Evolutionary conservation across 2,797 vertebrate species (phyloP).

Genomic region (Nasua narica): DNA sequence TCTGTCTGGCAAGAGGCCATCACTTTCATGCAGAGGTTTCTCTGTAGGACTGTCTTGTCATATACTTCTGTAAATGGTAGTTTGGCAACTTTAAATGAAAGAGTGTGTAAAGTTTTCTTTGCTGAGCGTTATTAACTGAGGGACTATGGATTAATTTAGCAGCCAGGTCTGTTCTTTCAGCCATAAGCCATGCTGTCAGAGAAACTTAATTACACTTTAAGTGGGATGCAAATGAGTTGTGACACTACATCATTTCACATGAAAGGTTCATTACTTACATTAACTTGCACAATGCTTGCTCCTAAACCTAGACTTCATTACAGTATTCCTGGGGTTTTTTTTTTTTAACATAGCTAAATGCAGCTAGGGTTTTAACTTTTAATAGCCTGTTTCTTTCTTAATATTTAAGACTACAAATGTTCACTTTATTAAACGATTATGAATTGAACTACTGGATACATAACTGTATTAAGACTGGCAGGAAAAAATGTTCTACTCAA

Average conservation of each 20-base stretch:
- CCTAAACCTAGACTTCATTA: constrained; percentile 77
- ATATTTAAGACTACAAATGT: constrained; percentile 71
- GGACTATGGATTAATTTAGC: constrained; percentile 87
- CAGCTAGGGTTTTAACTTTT: constrained; percentile 75
- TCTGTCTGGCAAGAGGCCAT: neutral
- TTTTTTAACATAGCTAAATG: constrained; percentile 71
- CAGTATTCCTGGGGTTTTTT: constrained; percentile 72
- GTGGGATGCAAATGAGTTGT: constrained; percentile 90
- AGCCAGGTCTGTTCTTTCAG: constrained; percentile 86
- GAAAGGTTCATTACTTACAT: constrained; percentile 89
- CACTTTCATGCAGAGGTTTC: constrained; percentile 24
- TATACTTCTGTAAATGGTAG: constrained; percentile 69
- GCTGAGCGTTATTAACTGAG: constrained; percentile 82
- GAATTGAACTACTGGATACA: constrained; percentile 45
- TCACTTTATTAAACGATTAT: constrained; percentile 68
- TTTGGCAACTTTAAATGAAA: constrained; percentile 82
- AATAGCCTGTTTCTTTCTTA: constrained; percentile 71
- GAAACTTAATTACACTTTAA: constrained; percentile 89
- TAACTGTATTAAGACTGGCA: constrained; percentile 36
- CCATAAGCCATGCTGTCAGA: constrained; percentile 86
- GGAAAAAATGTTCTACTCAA: neutral
- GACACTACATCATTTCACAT: constrained; percentile 89
- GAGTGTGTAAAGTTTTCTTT: constrained; percentile 80
- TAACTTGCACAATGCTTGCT: constrained; percentile 81
- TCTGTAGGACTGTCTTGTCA: constrained; percentile 11